Evolutionary conservation across 1,140 invertebrate genomes (phyloP), one percentile per base, ranked within the genome.

Genomic region (Aphis craccivora): DNA sequence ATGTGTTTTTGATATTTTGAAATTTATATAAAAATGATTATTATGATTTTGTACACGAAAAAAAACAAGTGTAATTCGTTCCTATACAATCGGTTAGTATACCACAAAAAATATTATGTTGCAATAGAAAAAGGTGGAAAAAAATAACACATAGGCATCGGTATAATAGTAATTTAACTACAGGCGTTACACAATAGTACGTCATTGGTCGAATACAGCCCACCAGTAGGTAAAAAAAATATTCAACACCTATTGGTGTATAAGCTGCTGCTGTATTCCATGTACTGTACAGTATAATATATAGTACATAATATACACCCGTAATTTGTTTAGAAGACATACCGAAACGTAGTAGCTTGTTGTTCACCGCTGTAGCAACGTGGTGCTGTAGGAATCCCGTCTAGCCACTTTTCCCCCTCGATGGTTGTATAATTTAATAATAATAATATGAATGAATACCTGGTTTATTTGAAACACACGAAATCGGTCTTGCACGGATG

Each of bases 191-290:
- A 90, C 89, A 90, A 90, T 45, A 40, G 88, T 23, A 43, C 88
- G 88, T 81, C 76, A 43, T 55, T 55, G 48, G 91, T 55, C 45
- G 91, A 86, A 53, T 93, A 40, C 81, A 84, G 45, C 81, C 35
- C 81, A 86, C 81, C 81, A 86, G 81, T 55, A 37, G 48, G 9
- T 93, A 53, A 84, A 93, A 93, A 37, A 92, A 37, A 81, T 53
- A 92, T 91, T 91, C 67, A 84, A 92, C 91, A 92, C 91, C 91
- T 92, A 92, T 90, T 30, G n/a, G n/a, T 53, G 51, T 37, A 55
- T 90, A 25, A 76, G 11, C 11, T 76, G 60, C 60, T 76, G 60
- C 55, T n/a, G 55, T n/a, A 76, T 76, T 76, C 30, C n/a, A 76
- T 76, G 22, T 60, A 60, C 37, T 48, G 1, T 30, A 60, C 14